phyloP scores from a whole-genome alignment of 2,797 vertebrate species.

The Coregonus sp. region DNA sequence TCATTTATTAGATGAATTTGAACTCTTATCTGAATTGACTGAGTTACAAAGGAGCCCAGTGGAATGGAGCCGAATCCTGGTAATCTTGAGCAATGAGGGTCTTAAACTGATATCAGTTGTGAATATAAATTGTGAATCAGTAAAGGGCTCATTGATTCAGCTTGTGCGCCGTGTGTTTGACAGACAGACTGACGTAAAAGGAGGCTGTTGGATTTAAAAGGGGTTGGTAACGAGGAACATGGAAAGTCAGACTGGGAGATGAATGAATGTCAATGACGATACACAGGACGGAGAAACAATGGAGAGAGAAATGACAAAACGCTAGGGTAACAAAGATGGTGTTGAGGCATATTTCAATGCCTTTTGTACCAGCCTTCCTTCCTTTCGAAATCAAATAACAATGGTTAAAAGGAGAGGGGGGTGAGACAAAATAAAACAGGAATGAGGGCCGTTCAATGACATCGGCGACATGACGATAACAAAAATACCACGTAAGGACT shows the following conservation, averaged over 20 bases:
- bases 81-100: too few relatives aligned
- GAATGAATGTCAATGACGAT: conserved; percentile 20
- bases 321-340: background rate
- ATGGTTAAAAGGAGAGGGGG: background rate
- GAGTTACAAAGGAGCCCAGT: too few relatives aligned
- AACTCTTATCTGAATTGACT: too few relatives aligned
- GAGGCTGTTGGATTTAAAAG: background rate
- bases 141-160: background rate
- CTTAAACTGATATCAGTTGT: too few relatives aligned
- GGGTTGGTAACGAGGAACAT: background rate
- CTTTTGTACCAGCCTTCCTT: background rate
- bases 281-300: conserved; percentile 19
- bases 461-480: background rate
- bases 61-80: too few relatives aligned
- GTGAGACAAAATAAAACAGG: background rate
- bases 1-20: too few relatives aligned
- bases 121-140: background rate
- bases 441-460: background rate
- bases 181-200: conserved; percentile 20
- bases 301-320: background rate
- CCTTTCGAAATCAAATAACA: background rate
- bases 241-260: conserved; percentile 24
- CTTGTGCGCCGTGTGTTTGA: background rate
- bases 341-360: background rate
- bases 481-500: background rate